These are phyloP conservation scores for Nestor notabilis DNA, from an alignment of 2,113 vertebrate genomes.

Conservation along the genomic window DNA sequence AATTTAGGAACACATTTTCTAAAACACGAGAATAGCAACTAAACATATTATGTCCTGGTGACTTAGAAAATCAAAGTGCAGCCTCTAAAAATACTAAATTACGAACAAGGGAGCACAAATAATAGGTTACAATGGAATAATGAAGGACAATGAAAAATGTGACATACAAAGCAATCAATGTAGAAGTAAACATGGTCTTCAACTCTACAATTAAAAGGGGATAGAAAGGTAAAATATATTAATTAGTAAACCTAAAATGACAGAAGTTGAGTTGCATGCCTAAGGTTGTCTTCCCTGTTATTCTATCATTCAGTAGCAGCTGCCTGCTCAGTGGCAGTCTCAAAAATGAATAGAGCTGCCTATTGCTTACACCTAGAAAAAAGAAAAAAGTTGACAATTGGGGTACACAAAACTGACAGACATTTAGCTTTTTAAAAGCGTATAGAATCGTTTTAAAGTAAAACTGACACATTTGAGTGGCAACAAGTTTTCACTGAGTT, in stretches of 20 bases:
- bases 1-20: background rate
- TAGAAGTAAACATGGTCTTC: background rate
- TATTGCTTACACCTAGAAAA: background rate
- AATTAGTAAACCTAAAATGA: background rate
- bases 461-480: background rate
- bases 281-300: background rate
- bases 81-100: background rate
- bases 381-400: background rate
- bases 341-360: background rate
- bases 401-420: background rate
- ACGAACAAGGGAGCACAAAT: background rate
- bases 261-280: background rate
- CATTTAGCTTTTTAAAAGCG: background rate
- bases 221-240: background rate
- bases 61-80: background rate
- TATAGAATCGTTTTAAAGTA: background rate
- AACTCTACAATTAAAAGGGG: background rate
- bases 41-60: background rate
- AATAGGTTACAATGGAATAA: background rate
- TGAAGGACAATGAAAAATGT: background rate
- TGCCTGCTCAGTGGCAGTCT: background rate
- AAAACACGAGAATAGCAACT: background rate
- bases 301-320: background rate
- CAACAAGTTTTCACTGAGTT: background rate
- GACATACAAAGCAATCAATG: background rate